Conservation (phyloP, 2,113 vertebrate genomes). For the Chloropsis hardwickii region DNA sequence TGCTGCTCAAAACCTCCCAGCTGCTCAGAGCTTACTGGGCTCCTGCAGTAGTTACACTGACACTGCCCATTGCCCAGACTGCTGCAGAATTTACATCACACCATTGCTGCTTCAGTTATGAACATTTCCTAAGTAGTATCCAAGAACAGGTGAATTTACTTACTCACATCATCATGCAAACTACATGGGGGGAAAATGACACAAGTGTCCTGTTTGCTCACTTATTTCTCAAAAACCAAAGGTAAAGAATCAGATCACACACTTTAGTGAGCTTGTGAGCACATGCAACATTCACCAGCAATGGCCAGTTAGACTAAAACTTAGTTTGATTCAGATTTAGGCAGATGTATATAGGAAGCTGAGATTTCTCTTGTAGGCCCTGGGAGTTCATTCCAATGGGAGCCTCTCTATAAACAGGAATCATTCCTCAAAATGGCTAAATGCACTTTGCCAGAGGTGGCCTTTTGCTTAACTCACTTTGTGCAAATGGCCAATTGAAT, state of each 20-base stretch:
- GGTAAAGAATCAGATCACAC: background rate
- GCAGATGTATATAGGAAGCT: background rate
- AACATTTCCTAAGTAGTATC: background rate
- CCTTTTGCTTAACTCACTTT: constrained; percentile 14
- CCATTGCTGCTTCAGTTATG: fast-evolving
- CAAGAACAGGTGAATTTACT: background rate
- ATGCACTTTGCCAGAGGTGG: background rate
- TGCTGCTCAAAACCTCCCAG: background rate
- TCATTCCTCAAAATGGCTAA: background rate
- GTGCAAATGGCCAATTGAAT: background rate
- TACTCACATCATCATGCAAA: background rate
- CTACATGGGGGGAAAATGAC: background rate
- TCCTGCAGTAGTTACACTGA: background rate
- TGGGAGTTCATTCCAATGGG: background rate
- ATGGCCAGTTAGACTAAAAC: background rate
- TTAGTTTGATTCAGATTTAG: background rate
- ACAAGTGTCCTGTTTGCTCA: background rate
- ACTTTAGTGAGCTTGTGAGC: background rate
- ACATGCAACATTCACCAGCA: background rate
- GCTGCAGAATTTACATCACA: background rate
- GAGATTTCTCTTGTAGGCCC: background rate
- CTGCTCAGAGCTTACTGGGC: fast-evolving
- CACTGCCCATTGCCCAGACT: background rate
- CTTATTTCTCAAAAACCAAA: background rate
- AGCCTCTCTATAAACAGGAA: background rate